Conservation (phyloP, 1,140 invertebrate genomes). For the Achatina immaculata region DNA sequence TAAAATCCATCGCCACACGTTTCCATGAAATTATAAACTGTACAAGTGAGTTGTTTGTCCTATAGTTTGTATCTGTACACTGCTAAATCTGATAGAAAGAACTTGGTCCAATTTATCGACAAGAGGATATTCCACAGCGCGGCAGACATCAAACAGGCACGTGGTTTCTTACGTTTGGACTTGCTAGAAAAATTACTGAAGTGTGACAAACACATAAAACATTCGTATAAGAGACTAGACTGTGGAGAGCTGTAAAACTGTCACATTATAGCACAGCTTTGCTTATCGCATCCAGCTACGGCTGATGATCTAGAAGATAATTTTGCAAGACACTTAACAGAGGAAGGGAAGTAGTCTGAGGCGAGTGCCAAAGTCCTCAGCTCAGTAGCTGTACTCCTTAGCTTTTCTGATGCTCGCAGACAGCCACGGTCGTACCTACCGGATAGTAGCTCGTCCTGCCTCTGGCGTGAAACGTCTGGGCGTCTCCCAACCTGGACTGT, state of each 20-base stretch:
- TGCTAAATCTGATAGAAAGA: neutral
- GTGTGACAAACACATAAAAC: no score
- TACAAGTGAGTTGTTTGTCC: no score
- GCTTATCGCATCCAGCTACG: no score
- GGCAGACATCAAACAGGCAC: neutral
- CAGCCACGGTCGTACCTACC: conserved; percentile 34
- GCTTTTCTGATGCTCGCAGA: conserved; percentile 35
- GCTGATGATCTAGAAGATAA: no score
- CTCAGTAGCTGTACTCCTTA: neutral
- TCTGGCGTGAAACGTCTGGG: conserved; percentile 35
- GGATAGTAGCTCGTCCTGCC: conserved; percentile 35
- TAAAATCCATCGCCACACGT: no score
- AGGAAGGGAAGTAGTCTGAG: no score
- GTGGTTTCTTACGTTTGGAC: neutral
- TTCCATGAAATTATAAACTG: no score
- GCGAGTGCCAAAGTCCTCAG: neutral
- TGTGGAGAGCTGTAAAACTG: no score
- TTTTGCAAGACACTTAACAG: no score
- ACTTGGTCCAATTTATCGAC: neutral
- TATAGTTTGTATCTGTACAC: no score
- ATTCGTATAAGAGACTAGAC: no score
- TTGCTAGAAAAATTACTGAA: neutral
- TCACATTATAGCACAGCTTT: no score
- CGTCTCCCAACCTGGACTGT: conserved; percentile 22
- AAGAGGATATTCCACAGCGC: neutral